A percentile compares a stretch with the other conserved stretches of the same genome.
These are phyloP conservation scores for Hydrotaea diabolus DNA, from an alignment of 2,888 invertebrate genomes.

Conservation along the genomic window DNA sequence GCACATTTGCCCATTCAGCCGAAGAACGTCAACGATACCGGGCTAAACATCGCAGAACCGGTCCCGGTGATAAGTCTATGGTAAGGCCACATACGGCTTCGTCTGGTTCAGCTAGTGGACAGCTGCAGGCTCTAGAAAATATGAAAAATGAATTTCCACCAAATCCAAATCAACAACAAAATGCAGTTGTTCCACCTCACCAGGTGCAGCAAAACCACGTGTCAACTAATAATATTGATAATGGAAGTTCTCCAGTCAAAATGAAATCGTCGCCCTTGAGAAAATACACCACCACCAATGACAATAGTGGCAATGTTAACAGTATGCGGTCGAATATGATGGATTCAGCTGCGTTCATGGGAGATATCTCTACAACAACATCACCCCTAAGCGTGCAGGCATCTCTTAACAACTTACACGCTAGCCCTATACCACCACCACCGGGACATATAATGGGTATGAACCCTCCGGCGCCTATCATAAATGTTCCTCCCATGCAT, in stretches of 20 bases:
- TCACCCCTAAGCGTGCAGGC: slow-evolving; percentile 59
- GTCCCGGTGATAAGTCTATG: slow-evolving; percentile 45
- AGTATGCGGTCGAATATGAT: slow-evolving; percentile 52
- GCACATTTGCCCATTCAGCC: slow-evolving; percentile 95
- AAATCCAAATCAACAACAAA: slow-evolving; percentile 50
- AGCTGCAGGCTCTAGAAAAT: slow-evolving; percentile 51
- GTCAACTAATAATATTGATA: slow-evolving; percentile 47
- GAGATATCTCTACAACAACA: slow-evolving; percentile 50
- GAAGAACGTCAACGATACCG: slow-evolving; percentile 92
- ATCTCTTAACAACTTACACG: slow-evolving; percentile 45
- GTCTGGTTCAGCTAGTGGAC: slow-evolving; percentile 17
- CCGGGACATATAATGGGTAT: slow-evolving; percentile 50
- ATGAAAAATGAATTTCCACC: slow-evolving; percentile 60
- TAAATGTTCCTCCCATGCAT: slow-evolving; percentile 57
- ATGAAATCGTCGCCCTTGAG: slow-evolving; percentile 56
- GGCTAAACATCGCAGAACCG: slow-evolving; percentile 83
- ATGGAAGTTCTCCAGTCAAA: slow-evolving; percentile 51
- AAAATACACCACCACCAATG: slow-evolving; percentile 50
- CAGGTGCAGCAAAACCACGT: slow-evolving; percentile 44
- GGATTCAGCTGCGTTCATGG: slow-evolving; percentile 45
- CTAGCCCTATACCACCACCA: slow-evolving; percentile 57
- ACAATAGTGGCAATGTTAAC: slow-evolving; percentile 39
- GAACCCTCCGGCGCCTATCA: slow-evolving; percentile 38
- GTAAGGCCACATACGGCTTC: slow-evolving; percentile 30
- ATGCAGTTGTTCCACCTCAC: slow-evolving; percentile 52